Evolutionary conservation across 2,888 invertebrate species (phyloP).

Genomic region (Steinernema carpocapsae): DNA sequence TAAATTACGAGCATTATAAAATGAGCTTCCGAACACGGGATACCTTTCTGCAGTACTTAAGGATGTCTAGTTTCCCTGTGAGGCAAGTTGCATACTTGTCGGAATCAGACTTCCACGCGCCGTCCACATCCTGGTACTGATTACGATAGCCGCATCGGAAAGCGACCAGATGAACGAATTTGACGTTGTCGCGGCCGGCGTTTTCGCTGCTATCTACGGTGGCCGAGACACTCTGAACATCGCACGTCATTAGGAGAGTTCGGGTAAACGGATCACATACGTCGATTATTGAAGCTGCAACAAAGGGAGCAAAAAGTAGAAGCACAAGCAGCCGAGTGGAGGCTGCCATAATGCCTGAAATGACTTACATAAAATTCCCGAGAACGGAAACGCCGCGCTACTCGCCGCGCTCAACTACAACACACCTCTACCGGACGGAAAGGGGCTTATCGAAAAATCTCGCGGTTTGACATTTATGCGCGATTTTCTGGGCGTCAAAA

Average conservation of each 20-base stretch:
- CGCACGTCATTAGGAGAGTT: not conserved
- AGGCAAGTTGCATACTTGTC: slow-evolving; percentile 65
- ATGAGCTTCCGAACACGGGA: not conserved
- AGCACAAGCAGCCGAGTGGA: slow-evolving; percentile 21
- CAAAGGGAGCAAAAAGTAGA: slow-evolving; percentile 12
- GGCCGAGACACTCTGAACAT: slow-evolving; percentile 15
- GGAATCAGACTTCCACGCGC: slow-evolving; percentile 64
- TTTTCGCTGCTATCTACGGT: slow-evolving; percentile 39
- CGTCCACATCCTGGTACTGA: slow-evolving; percentile 62
- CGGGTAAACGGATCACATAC: not conserved
- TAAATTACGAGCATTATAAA: slow-evolving; percentile 69
- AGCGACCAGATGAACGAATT: slow-evolving; percentile 68
- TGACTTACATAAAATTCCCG: not conserved
- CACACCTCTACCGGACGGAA: slow-evolving; percentile 14
- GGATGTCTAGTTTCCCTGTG: slow-evolving; percentile 67
- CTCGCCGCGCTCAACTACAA: not conserved
- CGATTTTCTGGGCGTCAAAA: slow-evolving; percentile 13
- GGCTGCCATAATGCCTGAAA: slow-evolving; percentile 28
- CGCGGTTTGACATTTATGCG: not conserved
- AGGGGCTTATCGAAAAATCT: slow-evolving; percentile 4
- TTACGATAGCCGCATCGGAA: slow-evolving; percentile 68
- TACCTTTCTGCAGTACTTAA: slow-evolving; percentile 69
- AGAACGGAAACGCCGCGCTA: not conserved
- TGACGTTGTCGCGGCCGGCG: slow-evolving; percentile 49
- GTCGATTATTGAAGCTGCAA: slow-evolving; percentile 2